Conservation (phyloP, 2,888 invertebrate genomes). For the Phyto melanocephala region DNA sequence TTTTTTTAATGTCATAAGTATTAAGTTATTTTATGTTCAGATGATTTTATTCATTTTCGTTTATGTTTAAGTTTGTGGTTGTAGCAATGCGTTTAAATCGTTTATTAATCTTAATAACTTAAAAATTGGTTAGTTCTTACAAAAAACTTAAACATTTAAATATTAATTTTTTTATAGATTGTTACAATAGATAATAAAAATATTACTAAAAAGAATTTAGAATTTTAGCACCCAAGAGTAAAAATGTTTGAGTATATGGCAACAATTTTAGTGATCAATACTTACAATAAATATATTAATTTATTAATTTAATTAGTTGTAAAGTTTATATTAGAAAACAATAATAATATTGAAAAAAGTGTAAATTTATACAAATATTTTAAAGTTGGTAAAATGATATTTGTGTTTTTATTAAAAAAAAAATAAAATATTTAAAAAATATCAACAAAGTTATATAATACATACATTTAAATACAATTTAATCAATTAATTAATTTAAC, state of each 20-base stretch:
- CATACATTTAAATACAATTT: background rate
- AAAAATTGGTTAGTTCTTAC: conserved; percentile 38
- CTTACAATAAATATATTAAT: conserved; percentile 40
- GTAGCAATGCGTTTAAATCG: background rate
- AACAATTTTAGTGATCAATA: conserved; percentile 31
- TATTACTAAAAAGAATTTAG: conserved; percentile 60
- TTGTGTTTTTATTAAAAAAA: background rate
- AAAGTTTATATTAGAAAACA: background rate
- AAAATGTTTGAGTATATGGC: conserved; percentile 31
- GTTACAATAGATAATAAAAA: conserved; percentile 31
- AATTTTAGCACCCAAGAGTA: conserved; percentile 63
- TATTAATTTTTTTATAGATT: background rate
- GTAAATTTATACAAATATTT: conserved; percentile 3
- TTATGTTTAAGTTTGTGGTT: background rate
- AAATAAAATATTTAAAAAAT: background rate
- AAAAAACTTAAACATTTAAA: conserved; percentile 38
- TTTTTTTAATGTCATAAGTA: background rate
- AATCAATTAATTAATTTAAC: background rate
- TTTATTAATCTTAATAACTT: conserved; percentile 34
- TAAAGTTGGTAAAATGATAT: background rate
- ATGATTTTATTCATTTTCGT: too few relatives aligned
- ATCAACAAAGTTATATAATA: background rate
- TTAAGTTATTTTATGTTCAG: background rate
- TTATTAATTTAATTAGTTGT: background rate
- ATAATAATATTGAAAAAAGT: conserved; percentile 22